These are phyloP conservation scores for Drosophila paramelanica DNA, from an alignment of 2,888 invertebrate species.

Conservation along the genomic window DNA sequence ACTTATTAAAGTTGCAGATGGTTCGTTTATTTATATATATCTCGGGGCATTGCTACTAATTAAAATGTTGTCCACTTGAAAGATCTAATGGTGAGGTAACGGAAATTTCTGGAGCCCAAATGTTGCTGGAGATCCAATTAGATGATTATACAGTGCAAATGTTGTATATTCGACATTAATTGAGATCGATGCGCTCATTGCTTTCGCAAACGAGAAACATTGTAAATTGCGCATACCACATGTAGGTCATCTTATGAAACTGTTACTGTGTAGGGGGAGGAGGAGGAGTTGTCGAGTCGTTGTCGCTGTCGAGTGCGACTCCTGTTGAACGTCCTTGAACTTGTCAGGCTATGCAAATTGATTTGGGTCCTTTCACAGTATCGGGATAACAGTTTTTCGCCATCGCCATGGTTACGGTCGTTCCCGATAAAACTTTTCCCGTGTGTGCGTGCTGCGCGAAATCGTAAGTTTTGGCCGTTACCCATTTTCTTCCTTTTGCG, in stretches of 20 bases:
- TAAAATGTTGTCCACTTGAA: slow-evolving; percentile 67
- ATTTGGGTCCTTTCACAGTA: slow-evolving; percentile 44
- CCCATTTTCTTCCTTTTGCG: slow-evolving; percentile 20
- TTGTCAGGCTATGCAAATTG: slow-evolving; percentile 56
- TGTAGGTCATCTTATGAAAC: slow-evolving; percentile 46
- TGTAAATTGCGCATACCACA: slow-evolving; percentile 46
- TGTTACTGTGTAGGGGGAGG: too few species aligned
- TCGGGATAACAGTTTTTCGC: slow-evolving; percentile 69
- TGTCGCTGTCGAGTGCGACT: slow-evolving; percentile 4
- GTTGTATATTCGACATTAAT: slow-evolving; percentile 27
- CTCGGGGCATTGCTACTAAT: slow-evolving; percentile 49
- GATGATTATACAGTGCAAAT: slow-evolving; percentile 28
- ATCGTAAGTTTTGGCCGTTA: slow-evolving; percentile 37
- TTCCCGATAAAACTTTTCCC: slow-evolving; percentile 42
- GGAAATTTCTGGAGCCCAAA: slow-evolving; percentile 5
- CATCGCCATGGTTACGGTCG: slow-evolving; percentile 65
- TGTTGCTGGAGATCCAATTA: slow-evolving; percentile 63
- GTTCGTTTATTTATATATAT: slow-evolving; percentile 43
- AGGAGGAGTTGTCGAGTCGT: too few species aligned
- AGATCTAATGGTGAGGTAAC: slow-evolving; percentile 21
- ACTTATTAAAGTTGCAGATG: slow-evolving; percentile 61
- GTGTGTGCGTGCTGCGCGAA: slow-evolving; percentile 59
- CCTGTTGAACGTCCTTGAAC: slow-evolving; percentile 79
- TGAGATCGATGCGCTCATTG: slow-evolving; percentile 27
- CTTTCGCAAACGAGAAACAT: slow-evolving; percentile 4